These are phyloP conservation scores for Anthopleura xanthogrammica DNA, from an alignment of 92 coral and sea anemone genomes.

Conservation along the genomic window DNA sequence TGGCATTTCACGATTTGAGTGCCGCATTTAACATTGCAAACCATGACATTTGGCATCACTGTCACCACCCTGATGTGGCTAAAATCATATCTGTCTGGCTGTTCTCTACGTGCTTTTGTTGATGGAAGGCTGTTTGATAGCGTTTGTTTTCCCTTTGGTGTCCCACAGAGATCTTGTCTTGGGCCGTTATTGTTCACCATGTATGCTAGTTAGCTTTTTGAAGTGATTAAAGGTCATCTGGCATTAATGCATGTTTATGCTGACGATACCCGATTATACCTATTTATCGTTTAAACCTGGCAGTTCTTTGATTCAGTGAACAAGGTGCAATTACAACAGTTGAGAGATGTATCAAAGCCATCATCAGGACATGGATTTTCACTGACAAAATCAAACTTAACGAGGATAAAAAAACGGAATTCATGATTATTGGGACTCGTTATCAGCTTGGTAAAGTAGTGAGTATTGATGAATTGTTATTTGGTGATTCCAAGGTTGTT, in stretches of 20 bases:
- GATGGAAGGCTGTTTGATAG: not conserved
- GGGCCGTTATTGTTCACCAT: slow-evolving; percentile 6
- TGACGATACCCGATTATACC: slow-evolving; percentile 37
- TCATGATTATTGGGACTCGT: not conserved
- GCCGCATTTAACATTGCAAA: slow-evolving; percentile 35
- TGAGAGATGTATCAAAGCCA: slow-evolving; percentile 9
- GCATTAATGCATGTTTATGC: slow-evolving; percentile 31
- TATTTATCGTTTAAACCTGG: slow-evolving; percentile 28
- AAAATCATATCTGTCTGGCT: slow-evolving; percentile 31
- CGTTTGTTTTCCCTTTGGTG: slow-evolving; percentile 19
- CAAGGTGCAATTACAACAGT: not conserved
- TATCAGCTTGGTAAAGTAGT: not conserved
- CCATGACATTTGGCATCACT: slow-evolving; percentile 34
- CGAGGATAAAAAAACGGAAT: not conserved
- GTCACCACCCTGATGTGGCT: slow-evolving; percentile 41
- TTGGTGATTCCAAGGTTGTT: not conserved
- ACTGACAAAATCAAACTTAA: slow-evolving; percentile 7
- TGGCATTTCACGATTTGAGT: slow-evolving; percentile 38
- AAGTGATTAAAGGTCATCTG: slow-evolving; percentile 2
- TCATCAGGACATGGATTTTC: slow-evolving; percentile 30
- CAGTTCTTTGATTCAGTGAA: not conserved
- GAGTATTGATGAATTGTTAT: not conserved
- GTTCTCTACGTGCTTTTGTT: slow-evolving; percentile 22
- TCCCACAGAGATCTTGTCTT: slow-evolving; percentile 40
- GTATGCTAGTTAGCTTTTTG: not conserved